Percentiles rank a stretch among this genome's conserved stretches.
These are phyloP conservation scores for Stylophora pistillata DNA, from an alignment of 64 coral and sea anemone genomes.

Conservation along the genomic window DNA sequence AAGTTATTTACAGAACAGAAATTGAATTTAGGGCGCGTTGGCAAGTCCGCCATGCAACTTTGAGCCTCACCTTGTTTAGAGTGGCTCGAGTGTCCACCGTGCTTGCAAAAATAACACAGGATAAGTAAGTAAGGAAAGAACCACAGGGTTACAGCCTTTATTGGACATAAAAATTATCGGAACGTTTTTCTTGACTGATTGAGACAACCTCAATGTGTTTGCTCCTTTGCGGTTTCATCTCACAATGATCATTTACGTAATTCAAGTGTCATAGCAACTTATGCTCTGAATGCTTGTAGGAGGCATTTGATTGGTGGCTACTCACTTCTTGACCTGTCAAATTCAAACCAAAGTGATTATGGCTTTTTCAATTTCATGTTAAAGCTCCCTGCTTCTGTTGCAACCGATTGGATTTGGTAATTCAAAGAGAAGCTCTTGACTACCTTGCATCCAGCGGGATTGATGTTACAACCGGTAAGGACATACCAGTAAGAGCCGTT, in stretches of 20 bases:
- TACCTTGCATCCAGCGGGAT: neutral
- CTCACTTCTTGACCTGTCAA: neutral
- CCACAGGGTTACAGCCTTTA: no score
- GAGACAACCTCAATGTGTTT: no score
- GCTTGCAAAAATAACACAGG: neutral
- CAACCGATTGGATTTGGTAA: neutral
- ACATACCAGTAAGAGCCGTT: no score
- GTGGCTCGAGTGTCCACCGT: neutral
- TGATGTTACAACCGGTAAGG: neutral
- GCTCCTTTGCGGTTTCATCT: no score
- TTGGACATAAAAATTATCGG: no score
- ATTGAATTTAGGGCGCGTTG: neutral
- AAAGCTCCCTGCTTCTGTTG: slow-evolving; percentile 27
- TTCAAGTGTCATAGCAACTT: no score
- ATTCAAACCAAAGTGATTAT: slow-evolving; percentile 7
- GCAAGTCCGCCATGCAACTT: neutral
- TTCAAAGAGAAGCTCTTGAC: slow-evolving; percentile 21
- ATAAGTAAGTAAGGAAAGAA: no score
- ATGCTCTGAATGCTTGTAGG: no score
- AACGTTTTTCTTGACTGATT: no score
- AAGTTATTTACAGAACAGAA: neutral
- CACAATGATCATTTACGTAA: no score
- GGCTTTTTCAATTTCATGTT: neutral
- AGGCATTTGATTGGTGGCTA: neutral
- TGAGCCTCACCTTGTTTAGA: neutral